Percentiles rank a stretch among this genome's conserved stretches.
Evolutionary conservation across 30 jellyfish, hydroid and myxozoan genomes (phyloP).

Genomic region (Nemopilema nomurai): DNA sequence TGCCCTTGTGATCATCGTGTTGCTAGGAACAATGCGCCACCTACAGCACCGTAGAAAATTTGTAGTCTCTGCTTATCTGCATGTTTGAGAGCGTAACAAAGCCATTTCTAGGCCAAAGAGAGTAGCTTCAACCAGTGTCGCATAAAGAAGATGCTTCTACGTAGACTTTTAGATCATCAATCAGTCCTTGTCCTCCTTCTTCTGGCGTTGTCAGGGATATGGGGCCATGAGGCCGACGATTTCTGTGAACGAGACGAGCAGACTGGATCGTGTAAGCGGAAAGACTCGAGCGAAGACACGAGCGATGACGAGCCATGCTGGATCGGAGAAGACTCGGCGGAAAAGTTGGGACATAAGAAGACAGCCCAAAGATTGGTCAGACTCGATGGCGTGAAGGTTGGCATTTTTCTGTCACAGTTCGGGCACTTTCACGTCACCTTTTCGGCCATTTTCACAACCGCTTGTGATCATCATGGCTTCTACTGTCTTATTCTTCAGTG

Average conservation of each 20-base stretch:
- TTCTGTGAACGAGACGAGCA: constrained; percentile 71
- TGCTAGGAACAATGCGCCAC: constrained; percentile 25
- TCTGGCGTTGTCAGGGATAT: not conserved
- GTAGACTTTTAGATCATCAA: not conserved
- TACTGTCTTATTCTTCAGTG: no score
- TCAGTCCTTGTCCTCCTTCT: not conserved
- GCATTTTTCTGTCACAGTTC: not conserved
- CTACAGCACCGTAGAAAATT: not conserved
- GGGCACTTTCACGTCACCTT: no score
- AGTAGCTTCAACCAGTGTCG: no score
- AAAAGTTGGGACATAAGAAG: not conserved
- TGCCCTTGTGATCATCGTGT: constrained; percentile 42
- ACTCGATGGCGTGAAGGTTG: constrained; percentile 66
- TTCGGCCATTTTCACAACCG: no score
- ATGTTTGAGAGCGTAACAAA: not conserved
- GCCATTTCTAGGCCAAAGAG: not conserved
- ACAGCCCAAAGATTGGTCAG: constrained; percentile 24
- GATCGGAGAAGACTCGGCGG: constrained; percentile 9
- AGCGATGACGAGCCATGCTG: constrained; percentile 62
- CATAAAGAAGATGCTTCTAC: not conserved
- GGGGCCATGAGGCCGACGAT: not conserved
- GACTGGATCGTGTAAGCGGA: constrained; percentile 71
- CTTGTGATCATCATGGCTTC: no score
- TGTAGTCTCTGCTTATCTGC: not conserved
- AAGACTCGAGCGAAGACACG: not conserved